Evolutionary conservation across 2,888 invertebrate species (phyloP).

Genomic region (Aphrophora alni): DNA sequence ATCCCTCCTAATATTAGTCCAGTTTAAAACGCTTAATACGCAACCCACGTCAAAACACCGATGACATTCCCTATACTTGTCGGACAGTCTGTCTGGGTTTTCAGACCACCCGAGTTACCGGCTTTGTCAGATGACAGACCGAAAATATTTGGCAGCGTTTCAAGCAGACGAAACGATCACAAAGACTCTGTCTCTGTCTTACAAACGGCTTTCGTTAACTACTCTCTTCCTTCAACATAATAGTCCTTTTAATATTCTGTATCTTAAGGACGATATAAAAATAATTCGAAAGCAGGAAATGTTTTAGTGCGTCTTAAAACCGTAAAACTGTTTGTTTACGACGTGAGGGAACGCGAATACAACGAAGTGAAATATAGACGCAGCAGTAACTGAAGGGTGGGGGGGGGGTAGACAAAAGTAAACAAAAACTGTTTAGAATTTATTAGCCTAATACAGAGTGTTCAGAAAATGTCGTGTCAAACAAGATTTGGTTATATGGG

Average conservation of each 20-base stretch:
- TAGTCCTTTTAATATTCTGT: background rate
- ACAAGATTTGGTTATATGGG: no score
- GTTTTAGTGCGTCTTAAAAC: background rate
- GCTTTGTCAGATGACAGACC: background rate
- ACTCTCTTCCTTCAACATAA: background rate
- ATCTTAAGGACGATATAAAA: background rate
- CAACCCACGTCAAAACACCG: background rate
- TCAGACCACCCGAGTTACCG: background rate
- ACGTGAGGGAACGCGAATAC: background rate
- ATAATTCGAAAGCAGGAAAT: slow-evolving; percentile 6
- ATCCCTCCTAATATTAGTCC: background rate
- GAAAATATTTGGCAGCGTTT: background rate
- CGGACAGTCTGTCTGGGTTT: background rate
- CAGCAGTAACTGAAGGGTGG: background rate
- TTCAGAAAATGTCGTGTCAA: no score
- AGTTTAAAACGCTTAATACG: background rate
- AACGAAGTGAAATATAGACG: background rate
- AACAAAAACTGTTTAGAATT: no score
- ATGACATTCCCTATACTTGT: background rate
- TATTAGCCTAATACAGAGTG: no score
- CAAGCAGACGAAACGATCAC: background rate
- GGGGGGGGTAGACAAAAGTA: background rate
- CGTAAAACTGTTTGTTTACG: background rate
- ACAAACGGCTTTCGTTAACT: background rate
- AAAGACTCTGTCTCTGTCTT: background rate